Percentiles rank a stretch among this genome's conserved stretches.
phyloP scores from a whole-genome alignment of 2,797 vertebrate species.

The Chrysocyon brachyurus region DNA sequence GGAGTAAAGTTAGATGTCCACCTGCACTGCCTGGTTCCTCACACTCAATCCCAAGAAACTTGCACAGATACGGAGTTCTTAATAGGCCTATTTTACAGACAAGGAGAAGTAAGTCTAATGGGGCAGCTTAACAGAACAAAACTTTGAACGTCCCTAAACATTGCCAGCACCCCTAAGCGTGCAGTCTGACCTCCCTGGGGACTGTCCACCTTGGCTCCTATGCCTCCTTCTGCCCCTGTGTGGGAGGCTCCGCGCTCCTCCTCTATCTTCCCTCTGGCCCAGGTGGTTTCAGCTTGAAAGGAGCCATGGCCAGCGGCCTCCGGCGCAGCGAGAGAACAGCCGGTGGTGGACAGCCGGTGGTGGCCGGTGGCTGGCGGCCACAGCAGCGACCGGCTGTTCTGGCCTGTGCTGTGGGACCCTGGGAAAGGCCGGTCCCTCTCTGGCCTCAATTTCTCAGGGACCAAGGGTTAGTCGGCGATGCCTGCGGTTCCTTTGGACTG shows the following conservation, averaged over 20 bases:
- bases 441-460: neutral
- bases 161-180: neutral
- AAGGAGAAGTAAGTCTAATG: neutral
- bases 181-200: accelerated
- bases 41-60: neutral
- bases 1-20: no score
- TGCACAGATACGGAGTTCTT: accelerated
- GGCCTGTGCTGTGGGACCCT: no score
- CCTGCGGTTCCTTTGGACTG: neutral
- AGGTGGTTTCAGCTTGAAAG: neutral
- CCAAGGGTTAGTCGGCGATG: neutral
- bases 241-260: neutral
- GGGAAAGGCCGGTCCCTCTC: neutral
- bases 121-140: neutral
- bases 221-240: neutral
- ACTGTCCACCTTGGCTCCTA: neutral
- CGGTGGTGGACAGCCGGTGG: accelerated
- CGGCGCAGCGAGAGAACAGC: accelerated
- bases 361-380: accelerated
- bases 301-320: neutral
- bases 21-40: neutral
- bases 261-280: neutral
- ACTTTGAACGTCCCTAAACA: neutral
- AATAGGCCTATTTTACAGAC: neutral
- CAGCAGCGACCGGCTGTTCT: accelerated